Conservation (phyloP, 2,113 vertebrate species). For the Hydropotes inermis region DNA sequence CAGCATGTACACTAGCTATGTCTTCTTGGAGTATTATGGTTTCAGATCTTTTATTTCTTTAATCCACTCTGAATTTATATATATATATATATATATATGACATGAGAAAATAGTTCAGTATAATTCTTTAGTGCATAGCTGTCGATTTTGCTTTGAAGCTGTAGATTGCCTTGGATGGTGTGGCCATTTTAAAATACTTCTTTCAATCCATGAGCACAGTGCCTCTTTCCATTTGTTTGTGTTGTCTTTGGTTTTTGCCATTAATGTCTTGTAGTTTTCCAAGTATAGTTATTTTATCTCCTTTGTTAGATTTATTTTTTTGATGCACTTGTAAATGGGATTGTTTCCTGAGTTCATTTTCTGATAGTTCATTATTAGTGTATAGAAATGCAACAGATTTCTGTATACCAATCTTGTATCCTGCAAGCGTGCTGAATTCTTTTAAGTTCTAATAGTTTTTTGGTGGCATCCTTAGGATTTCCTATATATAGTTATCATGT, state of each 20-base stretch:
- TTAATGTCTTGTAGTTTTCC: not conserved
- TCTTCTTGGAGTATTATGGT: not conserved
- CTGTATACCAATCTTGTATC: not conserved
- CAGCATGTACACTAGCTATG: not conserved
- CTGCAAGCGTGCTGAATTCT: not conserved
- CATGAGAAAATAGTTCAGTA: not conserved
- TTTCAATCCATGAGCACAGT: not conserved
- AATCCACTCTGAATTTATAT: not conserved
- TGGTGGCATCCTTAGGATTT: not conserved
- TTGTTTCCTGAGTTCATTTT: not conserved
- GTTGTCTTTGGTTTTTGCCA: not conserved
- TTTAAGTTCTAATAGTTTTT: not conserved
- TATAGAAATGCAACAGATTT: not conserved
- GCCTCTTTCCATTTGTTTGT: not conserved
- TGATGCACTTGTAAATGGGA: not conserved
- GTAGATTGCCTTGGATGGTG: not conserved
- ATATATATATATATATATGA: not conserved
- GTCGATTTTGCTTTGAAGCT: not conserved
- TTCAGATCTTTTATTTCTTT: not conserved
- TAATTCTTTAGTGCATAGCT: not conserved
- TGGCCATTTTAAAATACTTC: not conserved
- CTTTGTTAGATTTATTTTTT: not conserved
- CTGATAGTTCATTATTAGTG: not conserved
- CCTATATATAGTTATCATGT: not conserved
- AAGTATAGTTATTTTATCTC: not conserved